These are phyloP conservation scores for Grus americana DNA, from an alignment of 2,113 vertebrate genomes.

Conservation along the genomic window DNA sequence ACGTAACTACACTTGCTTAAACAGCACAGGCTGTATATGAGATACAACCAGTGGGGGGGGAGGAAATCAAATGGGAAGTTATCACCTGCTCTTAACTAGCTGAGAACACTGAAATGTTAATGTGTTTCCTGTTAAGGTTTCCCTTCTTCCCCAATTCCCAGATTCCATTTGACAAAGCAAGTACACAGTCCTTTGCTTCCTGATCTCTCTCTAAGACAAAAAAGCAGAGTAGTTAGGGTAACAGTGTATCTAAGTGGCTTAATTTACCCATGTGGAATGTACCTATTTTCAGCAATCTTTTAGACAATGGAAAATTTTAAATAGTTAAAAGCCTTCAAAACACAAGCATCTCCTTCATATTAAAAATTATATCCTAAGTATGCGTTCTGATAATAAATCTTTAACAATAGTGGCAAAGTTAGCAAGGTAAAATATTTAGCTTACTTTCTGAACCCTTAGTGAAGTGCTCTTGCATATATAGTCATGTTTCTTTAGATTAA, in stretches of 20 bases:
- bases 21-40: not conserved
- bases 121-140: not conserved
- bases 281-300: not conserved
- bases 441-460: not conserved
- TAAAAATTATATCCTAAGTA: not conserved
- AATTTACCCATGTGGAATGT: not conserved
- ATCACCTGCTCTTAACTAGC: not conserved
- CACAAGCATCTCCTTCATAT: not conserved
- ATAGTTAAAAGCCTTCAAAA: not conserved
- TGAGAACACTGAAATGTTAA: not conserved
- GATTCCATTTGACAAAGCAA: not conserved
- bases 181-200: not conserved
- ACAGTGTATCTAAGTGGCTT: not conserved
- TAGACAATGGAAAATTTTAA: not conserved
- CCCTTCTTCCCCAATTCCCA: not conserved
- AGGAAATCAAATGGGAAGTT: not conserved
- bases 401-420: not conserved
- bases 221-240: not conserved
- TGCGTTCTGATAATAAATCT: rapidly evolving
- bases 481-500: not conserved
- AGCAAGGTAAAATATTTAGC: not conserved
- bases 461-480: not conserved
- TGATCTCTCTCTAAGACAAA: not conserved
- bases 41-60: not conserved
- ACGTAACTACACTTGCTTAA: not conserved